phyloP scores from a whole-genome alignment of 2,797 vertebrate species.

The Hirundo rustica region DNA sequence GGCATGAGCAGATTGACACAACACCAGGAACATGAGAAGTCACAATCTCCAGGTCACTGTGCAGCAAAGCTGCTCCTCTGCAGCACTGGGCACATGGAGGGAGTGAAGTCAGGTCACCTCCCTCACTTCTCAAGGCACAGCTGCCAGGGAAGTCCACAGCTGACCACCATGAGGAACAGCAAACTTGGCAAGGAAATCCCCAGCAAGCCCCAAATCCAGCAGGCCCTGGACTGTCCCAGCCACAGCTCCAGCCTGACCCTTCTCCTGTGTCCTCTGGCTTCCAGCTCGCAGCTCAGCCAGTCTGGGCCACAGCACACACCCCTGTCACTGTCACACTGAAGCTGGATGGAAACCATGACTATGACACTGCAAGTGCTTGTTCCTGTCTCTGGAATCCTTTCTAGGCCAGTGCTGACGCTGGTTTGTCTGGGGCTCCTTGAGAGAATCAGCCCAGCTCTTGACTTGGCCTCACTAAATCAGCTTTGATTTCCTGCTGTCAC shows the following conservation, averaged over 20 bases:
- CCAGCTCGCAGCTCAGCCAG: neutral
- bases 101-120: neutral
- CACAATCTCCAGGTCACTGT: neutral
- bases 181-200: neutral
- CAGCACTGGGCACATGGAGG: neutral
- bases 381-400: neutral
- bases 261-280: fast-evolving
- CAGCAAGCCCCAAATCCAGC: neutral
- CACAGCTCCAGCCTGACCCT: neutral
- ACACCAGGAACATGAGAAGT: neutral
- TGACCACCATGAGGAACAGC: neutral
- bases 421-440: neutral
- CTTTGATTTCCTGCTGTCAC: constrained; percentile 1
- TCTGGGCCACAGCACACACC: neutral
- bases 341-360: neutral
- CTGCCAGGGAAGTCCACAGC: neutral
- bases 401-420: neutral
- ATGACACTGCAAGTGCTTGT: neutral
- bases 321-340: neutral
- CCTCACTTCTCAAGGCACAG: neutral
- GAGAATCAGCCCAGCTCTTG: neutral
- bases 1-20: neutral
- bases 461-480: neutral
- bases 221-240: neutral
- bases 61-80: neutral